Evolutionary conservation across 1,140 invertebrate species (phyloP).

Genomic region (Drosophila pseudoobscura): DNA sequence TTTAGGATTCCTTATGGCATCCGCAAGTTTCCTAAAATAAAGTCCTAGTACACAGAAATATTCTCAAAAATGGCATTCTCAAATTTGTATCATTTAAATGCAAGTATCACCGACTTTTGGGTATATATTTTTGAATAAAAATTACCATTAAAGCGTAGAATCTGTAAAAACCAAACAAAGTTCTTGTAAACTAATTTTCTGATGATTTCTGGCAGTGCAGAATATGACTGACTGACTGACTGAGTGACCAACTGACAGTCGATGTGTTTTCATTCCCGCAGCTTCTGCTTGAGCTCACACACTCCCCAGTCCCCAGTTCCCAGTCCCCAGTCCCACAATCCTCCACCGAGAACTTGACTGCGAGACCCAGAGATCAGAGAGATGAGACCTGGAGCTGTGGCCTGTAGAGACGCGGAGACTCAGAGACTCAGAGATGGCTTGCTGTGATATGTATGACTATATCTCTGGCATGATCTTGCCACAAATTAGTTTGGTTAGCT

Average conservation of each 20-base stretch:
- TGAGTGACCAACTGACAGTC: slow-evolving; percentile 44
- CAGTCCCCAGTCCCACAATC: too few relatives aligned
- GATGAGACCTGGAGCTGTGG: too few relatives aligned
- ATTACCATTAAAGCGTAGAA: too few relatives aligned
- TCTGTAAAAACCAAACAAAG: too few relatives aligned
- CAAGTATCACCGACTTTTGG: too few relatives aligned
- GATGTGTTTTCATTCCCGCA: slow-evolving; percentile 52
- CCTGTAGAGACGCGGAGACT: not conserved
- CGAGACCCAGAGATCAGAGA: slow-evolving; percentile 34
- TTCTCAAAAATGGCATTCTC: too few relatives aligned
- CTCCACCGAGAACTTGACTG: slow-evolving; percentile 31
- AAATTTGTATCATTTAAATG: too few relatives aligned
- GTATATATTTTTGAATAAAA: too few relatives aligned
- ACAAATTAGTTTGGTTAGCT: slow-evolving; percentile 82
- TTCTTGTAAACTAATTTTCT: too few relatives aligned
- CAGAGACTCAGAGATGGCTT: slow-evolving; percentile 37
- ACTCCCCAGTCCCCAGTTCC: slow-evolving; percentile 9
- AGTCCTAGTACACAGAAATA: too few relatives aligned
- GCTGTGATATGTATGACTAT: slow-evolving; percentile 78
- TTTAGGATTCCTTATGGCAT: too few relatives aligned
- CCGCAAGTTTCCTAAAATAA: too few relatives aligned
- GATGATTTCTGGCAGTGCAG: slow-evolving; percentile 13
- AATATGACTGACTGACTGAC: slow-evolving; percentile 30
- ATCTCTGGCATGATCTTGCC: slow-evolving; percentile 80
- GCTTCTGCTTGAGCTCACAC: slow-evolving; percentile 76